A percentile compares a stretch with the other conserved stretches of the same genome.
These are phyloP conservation scores for Mylabris sibirica DNA, from an alignment of 2,888 invertebrate species.

Conservation along the genomic window DNA sequence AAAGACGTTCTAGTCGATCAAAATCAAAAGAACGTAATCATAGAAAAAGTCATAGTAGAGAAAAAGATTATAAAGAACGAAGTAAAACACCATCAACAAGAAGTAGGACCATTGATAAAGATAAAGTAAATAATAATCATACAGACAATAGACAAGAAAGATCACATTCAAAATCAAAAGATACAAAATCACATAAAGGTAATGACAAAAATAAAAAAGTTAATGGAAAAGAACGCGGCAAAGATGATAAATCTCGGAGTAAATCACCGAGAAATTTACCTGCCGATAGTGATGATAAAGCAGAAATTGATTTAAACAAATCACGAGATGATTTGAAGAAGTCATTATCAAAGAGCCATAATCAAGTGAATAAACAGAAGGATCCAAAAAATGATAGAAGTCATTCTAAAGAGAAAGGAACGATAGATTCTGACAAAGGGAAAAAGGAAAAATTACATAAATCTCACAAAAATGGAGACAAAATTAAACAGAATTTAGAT, in stretches of 20 bases:
- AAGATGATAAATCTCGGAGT: background rate
- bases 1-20: conserved; percentile 10
- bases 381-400: conserved; percentile 3
- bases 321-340: conserved; percentile 3
- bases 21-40: conserved; percentile 13
- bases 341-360: background rate
- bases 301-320: conserved; percentile 14
- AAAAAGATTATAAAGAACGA: conserved; percentile 10
- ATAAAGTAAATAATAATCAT: conserved; percentile 10
- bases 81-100: conserved; percentile 15
- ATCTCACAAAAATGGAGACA: background rate
- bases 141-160: background rate
- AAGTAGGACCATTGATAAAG: conserved; percentile 5
- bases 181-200: background rate
- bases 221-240: background rate
- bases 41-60: background rate
- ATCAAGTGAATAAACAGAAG: background rate
- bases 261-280: background rate
- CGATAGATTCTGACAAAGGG: background rate
- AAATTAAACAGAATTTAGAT: background rate
- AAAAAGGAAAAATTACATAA: conserved; percentile 7
- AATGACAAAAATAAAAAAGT: background rate
- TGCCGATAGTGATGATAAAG: background rate
- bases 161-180: conserved; percentile 16
- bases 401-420: conserved; percentile 23